Percentiles rank a stretch among this genome's conserved stretches.
These are phyloP conservation scores for Scaeva pyrastri DNA, from an alignment of 2,888 invertebrate genomes.

Conservation along the genomic window DNA sequence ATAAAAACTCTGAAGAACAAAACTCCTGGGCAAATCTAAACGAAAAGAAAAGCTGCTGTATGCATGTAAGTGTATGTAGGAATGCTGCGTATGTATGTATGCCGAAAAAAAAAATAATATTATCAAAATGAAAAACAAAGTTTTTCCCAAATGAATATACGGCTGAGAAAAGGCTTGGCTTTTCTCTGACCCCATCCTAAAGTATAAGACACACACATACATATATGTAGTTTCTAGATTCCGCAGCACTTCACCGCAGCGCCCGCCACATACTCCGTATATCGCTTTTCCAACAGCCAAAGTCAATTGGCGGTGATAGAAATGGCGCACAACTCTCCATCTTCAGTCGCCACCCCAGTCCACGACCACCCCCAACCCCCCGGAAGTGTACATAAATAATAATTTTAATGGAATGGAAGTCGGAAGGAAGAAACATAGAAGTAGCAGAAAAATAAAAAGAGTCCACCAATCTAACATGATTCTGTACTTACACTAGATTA, in stretches of 20 bases:
- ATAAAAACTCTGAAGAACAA: constrained; percentile 32
- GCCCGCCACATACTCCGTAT: background rate
- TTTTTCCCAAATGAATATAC: constrained; percentile 54
- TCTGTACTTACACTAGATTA: constrained; percentile 76
- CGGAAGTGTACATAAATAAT: constrained; percentile 75
- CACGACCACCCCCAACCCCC: constrained; percentile 19
- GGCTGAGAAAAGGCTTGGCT: constrained; percentile 26
- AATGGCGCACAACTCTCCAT: constrained; percentile 55
- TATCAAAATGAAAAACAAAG: constrained; percentile 70
- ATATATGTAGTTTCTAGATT: constrained; percentile 1
- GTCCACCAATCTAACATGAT: constrained; percentile 73
- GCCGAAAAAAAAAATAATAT: constrained; percentile 33
- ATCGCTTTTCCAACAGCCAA: constrained; percentile 50
- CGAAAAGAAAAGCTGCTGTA: constrained; percentile 6
- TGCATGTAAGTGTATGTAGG: background rate
- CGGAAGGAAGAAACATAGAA: constrained; percentile 6
- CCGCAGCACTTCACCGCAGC: background rate
- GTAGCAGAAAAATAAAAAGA: constrained; percentile 28
- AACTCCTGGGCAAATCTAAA: constrained; percentile 48
- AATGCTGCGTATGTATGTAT: background rate
- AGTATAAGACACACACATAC: constrained; percentile 28
- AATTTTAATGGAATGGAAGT: constrained; percentile 73
- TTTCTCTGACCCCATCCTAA: background rate
- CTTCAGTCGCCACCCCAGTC: background rate
- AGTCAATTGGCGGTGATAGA: constrained; percentile 73